Base-by-base conservation (phyloP, 2,888 invertebrate species). In the Cylindroiulus punctatus region DNA sequence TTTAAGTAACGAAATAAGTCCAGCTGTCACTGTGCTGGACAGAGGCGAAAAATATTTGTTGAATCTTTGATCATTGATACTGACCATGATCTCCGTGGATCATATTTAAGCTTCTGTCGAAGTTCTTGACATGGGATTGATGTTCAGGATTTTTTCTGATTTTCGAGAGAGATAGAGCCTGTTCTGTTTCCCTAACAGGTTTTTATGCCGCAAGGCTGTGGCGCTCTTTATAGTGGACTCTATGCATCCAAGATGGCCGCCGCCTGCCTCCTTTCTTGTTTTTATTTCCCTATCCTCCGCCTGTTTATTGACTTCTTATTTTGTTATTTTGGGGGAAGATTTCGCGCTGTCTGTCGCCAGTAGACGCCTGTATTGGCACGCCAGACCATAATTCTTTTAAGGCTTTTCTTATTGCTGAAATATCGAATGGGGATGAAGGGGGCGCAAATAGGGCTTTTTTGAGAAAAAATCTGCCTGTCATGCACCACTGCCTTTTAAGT, bases 331-430 rank as follows among this genome's bases (percentile, higher is more conserved):
- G 22, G 65, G 52, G 65, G 26, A 65, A 26, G 26, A 26, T 65
- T 65, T 65, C 1, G 12, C 57, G 22, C 57, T 22, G 57, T 57
- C 57, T 57, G 22, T 57, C 57, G 57, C 22, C 1, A 57, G 57
- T n/a, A 57, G 57, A 57, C 57, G 57, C n/a, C 19, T 57, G 57
- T 57, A 57, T 57, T 57, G 57, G n/a, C 65, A 65, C 65, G 26
- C 12, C 26, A 26, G 26, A 26, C 65, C n/a, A 26, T 65, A 26
- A 26, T 65, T 65, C 65, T 65, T 65, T 65, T 26, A 26, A 65
- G n/a, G 65, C 65, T 65, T 26, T 65, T 26, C 65, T 57, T 57
- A 26, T 65, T 65, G 65, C 65, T 65, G 1, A 26, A 65, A 26
- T n/a, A 65, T 65, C 26, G n/a, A 65, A 65, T 65, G 65, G 65